These are phyloP conservation scores for Villa cingulata DNA, from an alignment of 2,888 invertebrate genomes.

Conservation along the genomic window DNA sequence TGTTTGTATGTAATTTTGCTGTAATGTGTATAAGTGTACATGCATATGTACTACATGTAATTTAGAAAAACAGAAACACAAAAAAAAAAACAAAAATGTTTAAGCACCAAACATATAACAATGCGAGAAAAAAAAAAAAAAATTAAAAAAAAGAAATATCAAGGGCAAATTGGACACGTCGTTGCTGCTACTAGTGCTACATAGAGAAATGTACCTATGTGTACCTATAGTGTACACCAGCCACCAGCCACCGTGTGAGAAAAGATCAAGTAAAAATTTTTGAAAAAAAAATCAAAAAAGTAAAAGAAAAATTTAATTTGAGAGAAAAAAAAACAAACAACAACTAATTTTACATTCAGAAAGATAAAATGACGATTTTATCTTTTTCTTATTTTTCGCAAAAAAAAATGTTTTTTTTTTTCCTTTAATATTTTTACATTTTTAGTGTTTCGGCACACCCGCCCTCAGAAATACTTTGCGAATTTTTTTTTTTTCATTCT, in stretches of 20 bases:
- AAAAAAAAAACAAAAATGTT: too few relatives aligned
- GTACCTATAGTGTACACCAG: background rate
- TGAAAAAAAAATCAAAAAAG: too few relatives aligned
- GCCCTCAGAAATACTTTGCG: constrained; percentile 9
- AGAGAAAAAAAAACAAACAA: background rate
- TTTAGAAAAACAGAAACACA: too few relatives aligned
- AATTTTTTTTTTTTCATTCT: constrained; percentile 2
- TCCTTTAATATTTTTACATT: background rate
- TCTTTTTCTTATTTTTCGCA: too few relatives aligned
- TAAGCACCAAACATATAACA: too few relatives aligned
- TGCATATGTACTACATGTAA: too few relatives aligned
- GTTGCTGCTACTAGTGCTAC: too few relatives aligned
- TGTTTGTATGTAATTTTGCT: too few relatives aligned
- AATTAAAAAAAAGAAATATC: constrained; percentile 15
- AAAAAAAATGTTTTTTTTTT: background rate
- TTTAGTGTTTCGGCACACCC: constrained; percentile 14
- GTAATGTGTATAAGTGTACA: too few relatives aligned
- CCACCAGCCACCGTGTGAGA: background rate
- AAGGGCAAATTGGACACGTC: constrained; percentile 22
- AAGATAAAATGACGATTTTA: too few relatives aligned
- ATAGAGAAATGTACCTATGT: constrained; percentile 13
- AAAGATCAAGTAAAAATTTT: background rate
- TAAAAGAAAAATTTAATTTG: background rate
- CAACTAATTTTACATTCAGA: too few relatives aligned
- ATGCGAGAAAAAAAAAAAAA: constrained; percentile 13